Evolutionary conservation across 2,888 invertebrate species (phyloP).

Genomic region (Zelleria hepariella): DNA sequence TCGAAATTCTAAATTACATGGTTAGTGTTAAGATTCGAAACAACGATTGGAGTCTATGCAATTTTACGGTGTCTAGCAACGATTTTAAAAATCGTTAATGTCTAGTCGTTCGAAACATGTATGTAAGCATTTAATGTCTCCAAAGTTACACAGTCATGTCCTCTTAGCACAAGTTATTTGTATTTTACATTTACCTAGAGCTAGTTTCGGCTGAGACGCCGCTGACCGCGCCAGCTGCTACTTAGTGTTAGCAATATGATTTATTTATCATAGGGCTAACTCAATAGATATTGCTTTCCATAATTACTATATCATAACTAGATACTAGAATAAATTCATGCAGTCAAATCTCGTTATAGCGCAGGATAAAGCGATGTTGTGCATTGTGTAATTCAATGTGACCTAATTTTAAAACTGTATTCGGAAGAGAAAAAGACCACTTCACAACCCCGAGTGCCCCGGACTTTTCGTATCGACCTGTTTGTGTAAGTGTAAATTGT

Average conservation of each 20-base stretch:
- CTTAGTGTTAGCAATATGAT: background rate
- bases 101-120: conserved; percentile 17
- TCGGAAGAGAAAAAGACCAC: conserved; percentile 51
- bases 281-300: background rate
- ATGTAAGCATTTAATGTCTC: conserved; percentile 26
- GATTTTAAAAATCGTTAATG: too few relatives aligned
- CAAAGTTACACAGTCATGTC: conserved; percentile 49
- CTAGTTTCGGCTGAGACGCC: conserved; percentile 11
- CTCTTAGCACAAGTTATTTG: conserved; percentile 53
- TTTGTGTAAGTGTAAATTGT: background rate
- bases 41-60: conserved; percentile 59
- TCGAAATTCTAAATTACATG: background rate
- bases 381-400: too few relatives aligned
- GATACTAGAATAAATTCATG: conserved; percentile 44
- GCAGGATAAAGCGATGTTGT: conserved; percentile 30
- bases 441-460: conserved; percentile 11
- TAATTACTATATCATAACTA: background rate
- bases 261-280: background rate
- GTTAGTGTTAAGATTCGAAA: conserved; percentile 40
- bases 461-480: background rate
- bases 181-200: conserved; percentile 20
- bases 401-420: background rate
- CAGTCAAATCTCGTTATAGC: conserved; percentile 79
- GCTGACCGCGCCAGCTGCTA: conserved; percentile 23
- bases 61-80: background rate